These are phyloP conservation scores for Drosophila lowei DNA, from an alignment of 1,140 invertebrate genomes.

Conservation along the genomic window DNA sequence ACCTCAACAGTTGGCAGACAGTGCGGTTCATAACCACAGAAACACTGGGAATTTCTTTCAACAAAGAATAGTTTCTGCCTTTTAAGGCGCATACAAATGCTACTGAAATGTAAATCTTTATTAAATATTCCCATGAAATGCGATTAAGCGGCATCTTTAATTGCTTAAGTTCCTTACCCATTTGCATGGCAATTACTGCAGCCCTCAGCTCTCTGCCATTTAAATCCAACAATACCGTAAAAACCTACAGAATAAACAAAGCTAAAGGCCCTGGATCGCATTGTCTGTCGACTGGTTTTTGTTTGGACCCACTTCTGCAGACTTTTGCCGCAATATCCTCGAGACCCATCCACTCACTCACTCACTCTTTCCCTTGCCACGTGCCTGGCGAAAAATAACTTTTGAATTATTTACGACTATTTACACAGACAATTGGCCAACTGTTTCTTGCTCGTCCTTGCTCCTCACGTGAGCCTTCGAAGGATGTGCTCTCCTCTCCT, in stretches of 20 bases:
- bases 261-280: slow-evolving; percentile 28
- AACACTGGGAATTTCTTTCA: background rate
- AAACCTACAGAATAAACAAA: slow-evolving; percentile 30
- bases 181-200: slow-evolving; percentile 7
- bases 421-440: slow-evolving; percentile 68
- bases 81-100: no score
- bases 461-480: slow-evolving; percentile 48
- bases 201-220: slow-evolving; percentile 13
- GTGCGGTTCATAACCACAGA: slow-evolving; percentile 20
- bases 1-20: slow-evolving; percentile 40
- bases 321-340: slow-evolving; percentile 58
- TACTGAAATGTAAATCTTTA: no score
- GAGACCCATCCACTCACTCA: slow-evolving; percentile 25
- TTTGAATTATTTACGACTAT: slow-evolving; percentile 71
- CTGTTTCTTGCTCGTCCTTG: slow-evolving; percentile 29
- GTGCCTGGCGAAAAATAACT: slow-evolving; percentile 38
- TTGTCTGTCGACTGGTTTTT: slow-evolving; percentile 26
- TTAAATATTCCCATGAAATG: no score
- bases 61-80: background rate
- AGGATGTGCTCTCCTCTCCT: background rate
- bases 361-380: slow-evolving; percentile 10
- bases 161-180: no score
- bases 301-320: slow-evolving; percentile 27
- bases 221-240: slow-evolving; percentile 27
- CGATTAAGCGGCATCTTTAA: no score